Percentiles rank a stretch among this genome's conserved stretches.
These are phyloP conservation scores for Anguilla rostrata DNA, from an alignment of 2,113 vertebrate genomes.

Conservation along the genomic window DNA sequence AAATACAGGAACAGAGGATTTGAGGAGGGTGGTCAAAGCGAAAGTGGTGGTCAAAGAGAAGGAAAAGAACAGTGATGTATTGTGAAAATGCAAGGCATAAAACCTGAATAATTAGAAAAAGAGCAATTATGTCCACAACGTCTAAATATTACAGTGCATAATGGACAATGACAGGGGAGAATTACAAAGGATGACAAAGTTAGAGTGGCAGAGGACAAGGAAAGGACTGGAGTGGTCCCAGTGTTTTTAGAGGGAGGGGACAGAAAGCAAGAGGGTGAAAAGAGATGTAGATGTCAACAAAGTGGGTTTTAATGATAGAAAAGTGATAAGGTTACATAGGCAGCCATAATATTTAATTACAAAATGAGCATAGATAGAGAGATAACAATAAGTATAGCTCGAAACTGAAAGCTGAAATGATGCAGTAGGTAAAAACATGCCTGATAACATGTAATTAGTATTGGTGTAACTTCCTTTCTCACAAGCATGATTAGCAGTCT, in stretches of 20 bases:
- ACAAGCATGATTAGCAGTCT: constrained; percentile 31
- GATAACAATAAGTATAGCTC: constrained; percentile 29
- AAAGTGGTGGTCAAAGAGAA: too few relatives aligned
- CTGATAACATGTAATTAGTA: constrained; percentile 45
- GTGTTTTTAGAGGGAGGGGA: not conserved
- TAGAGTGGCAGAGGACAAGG: not conserved
- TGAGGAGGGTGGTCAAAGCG: too few relatives aligned
- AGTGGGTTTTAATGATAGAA: not conserved
- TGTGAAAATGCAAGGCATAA: not conserved
- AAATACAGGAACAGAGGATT: not conserved
- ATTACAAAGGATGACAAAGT: not conserved
- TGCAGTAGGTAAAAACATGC: constrained; percentile 34
- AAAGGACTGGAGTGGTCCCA: not conserved
- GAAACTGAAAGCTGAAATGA: constrained; percentile 29
- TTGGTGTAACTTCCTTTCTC: constrained; percentile 19
- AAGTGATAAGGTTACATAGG: constrained; percentile 15
- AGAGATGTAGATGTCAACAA: not conserved
- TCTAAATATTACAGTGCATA: not conserved
- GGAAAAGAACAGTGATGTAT: too few relatives aligned
- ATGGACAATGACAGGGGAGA: not conserved
- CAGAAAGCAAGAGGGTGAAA: not conserved
- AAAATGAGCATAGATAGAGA: constrained; percentile 18
- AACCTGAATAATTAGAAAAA: not conserved
- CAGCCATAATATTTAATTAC: constrained; percentile 23
- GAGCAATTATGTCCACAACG: not conserved